Conservation (phyloP, 1,140 invertebrate genomes). For the Eubasilissa regina region DNA sequence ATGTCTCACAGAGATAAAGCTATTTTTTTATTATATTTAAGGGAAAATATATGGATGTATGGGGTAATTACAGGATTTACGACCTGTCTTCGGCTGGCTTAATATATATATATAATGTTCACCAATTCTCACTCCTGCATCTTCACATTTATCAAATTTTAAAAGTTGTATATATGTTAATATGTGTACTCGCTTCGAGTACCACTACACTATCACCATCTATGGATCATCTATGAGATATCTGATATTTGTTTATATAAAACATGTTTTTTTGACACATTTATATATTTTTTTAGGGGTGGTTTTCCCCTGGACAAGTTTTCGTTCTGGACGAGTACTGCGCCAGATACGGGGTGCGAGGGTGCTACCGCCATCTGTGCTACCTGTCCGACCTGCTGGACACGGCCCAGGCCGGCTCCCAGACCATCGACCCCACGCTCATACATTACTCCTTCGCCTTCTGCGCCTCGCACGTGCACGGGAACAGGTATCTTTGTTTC, state of each 20-base stretch:
- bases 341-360: constrained; percentile 96
- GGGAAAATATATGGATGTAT: no score
- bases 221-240: no score
- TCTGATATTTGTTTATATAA: background rate
- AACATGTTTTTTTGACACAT: background rate
- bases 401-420: constrained; percentile 90
- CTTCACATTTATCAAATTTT: no score
- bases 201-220: no score
- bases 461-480: constrained; percentile 98
- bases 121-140: no score
- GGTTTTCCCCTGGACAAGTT: constrained; percentile 99
- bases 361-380: constrained; percentile 96
- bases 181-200: no score
- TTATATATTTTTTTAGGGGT: constrained; percentile 91
- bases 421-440: constrained; percentile 97
- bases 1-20: no score
- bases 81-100: no score
- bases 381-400: constrained; percentile 97
- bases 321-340: constrained; percentile 99
- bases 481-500: constrained; percentile 83
- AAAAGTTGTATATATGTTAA: no score
- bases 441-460: constrained; percentile 99
- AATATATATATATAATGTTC: no score
- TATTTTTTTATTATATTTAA: no score
- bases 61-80: no score